Percentiles rank a stretch among this genome's conserved stretches.
These are phyloP conservation scores for Pterocles burchelli DNA, from an alignment of 2,113 vertebrate species.

Conservation along the genomic window DNA sequence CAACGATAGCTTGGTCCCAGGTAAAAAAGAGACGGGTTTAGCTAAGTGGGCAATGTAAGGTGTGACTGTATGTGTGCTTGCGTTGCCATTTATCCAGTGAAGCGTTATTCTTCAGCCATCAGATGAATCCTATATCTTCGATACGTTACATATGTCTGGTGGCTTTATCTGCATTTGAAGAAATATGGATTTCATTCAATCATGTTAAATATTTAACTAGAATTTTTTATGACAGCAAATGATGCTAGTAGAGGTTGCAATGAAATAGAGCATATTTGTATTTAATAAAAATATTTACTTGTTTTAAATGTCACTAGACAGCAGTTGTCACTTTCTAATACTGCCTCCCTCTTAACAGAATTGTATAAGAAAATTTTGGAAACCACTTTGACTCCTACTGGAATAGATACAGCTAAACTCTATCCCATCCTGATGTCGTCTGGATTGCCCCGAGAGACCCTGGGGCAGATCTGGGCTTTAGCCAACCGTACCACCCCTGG, in stretches of 20 bases:
- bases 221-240: background rate
- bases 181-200: background rate
- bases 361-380: constrained; percentile 96
- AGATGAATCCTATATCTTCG: background rate
- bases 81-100: fast-evolving
- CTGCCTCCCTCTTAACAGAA: constrained; percentile 75
- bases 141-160: background rate
- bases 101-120: background rate
- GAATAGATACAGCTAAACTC: constrained; percentile 96
- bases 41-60: background rate
- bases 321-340: background rate
- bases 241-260: background rate
- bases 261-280: background rate
- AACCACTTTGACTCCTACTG: constrained; percentile 88
- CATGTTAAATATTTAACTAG: background rate
- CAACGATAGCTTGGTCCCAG: constrained; percentile 93
- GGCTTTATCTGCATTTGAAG: background rate
- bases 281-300: background rate
- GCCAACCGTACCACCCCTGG: constrained; percentile 97
- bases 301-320: background rate
- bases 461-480: constrained; percentile 96
- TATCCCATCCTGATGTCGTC: constrained; percentile 98
- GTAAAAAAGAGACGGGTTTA: constrained; percentile 67
- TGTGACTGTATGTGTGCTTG: background rate
- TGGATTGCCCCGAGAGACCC: constrained; percentile 93